Conservation (phyloP, 2,797 vertebrate species). For the Tenualosa ilisha region DNA sequence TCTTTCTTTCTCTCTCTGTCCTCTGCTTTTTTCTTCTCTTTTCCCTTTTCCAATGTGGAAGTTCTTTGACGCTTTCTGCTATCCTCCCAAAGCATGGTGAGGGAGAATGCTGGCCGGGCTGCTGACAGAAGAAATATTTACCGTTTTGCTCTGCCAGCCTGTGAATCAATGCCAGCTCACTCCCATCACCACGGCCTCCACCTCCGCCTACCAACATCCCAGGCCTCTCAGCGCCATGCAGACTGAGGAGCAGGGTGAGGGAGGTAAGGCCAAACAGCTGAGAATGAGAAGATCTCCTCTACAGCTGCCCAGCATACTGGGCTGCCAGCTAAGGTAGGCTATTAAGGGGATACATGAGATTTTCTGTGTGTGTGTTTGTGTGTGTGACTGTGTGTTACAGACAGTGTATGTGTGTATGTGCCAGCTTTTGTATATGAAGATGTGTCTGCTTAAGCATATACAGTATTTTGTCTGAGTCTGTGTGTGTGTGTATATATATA, state of each 20-base stretch:
- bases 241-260: neutral
- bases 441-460: too few relatives aligned
- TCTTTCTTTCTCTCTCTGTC: neutral
- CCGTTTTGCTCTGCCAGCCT: slow-evolving; percentile 74
- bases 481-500: neutral
- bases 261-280: neutral
- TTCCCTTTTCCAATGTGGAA: neutral
- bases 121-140: slow-evolving; percentile 67
- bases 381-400: neutral
- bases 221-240: neutral
- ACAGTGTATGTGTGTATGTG: neutral
- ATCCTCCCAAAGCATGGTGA: neutral
- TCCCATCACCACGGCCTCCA: neutral
- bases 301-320: neutral
- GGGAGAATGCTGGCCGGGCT: slow-evolving; percentile 21
- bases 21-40: neutral
- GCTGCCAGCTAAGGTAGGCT: neutral
- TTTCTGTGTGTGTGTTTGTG: neutral
- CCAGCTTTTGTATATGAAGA: too few relatives aligned
- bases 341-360: neutral
- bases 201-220: neutral
- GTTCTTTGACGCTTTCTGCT: neutral
- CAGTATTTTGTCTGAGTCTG: neutral
- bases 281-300: neutral
- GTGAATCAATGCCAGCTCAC: slow-evolving; percentile 62